A percentile compares a stretch with the other conserved stretches of the same genome.
These are phyloP conservation scores for Callaeas wilsoni DNA, from an alignment of 2,113 vertebrate species.

Conservation along the genomic window DNA sequence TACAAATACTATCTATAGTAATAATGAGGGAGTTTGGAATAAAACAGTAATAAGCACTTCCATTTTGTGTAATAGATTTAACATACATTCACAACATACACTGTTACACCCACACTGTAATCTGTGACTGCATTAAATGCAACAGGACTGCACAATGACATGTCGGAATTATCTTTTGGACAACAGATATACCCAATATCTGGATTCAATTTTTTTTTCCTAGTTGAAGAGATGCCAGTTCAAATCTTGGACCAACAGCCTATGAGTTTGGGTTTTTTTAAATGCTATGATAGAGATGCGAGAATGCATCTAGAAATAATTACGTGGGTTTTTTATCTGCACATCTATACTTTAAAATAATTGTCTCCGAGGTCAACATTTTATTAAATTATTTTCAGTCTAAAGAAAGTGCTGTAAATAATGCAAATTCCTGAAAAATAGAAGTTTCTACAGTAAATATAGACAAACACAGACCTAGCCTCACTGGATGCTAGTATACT, in stretches of 20 bases:
- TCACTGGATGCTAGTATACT: neutral
- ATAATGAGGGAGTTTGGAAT: neutral
- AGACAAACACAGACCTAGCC: neutral
- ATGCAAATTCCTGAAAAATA: constrained; percentile 27
- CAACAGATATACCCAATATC: neutral
- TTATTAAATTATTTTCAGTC: neutral
- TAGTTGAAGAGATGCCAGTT: neutral
- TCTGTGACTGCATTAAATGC: neutral
- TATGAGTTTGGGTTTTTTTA: neutral
- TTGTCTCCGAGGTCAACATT: neutral
- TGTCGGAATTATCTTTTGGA: neutral
- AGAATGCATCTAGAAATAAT: constrained; percentile 27
- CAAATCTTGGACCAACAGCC: neutral
- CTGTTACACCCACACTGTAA: neutral
- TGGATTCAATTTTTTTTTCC: neutral
- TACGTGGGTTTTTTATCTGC: neutral
- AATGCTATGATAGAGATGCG: neutral
- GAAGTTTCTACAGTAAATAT: neutral
- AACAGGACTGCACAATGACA: neutral
- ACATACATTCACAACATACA: neutral
- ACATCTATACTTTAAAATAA: neutral
- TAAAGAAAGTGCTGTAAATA: constrained; percentile 39
- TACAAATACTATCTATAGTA: neutral
- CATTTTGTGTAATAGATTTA: neutral
- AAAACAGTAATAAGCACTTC: neutral